Percentiles rank a stretch among this genome's conserved stretches.
phyloP scores from a whole-genome alignment of 2,113 vertebrate genomes.

The Lates calcarifer region DNA sequence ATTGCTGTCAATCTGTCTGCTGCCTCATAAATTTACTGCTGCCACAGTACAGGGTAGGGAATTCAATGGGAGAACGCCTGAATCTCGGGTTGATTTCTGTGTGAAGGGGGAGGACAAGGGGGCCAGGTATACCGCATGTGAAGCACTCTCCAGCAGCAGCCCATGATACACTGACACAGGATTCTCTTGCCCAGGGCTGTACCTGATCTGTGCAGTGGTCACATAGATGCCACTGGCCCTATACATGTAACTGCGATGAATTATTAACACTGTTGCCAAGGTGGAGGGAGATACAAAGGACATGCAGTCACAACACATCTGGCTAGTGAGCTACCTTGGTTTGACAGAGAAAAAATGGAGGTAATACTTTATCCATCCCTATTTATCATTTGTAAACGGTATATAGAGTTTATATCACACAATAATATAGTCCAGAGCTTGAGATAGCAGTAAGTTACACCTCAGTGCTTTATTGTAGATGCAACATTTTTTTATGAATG shows the following conservation, averaged over 20 bases:
- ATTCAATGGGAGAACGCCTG: constrained; percentile 47
- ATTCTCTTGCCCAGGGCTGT: constrained; percentile 51
- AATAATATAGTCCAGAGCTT: background rate
- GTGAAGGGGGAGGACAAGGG: background rate
- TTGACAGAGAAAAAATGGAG: background rate
- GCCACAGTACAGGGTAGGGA: constrained; percentile 39
- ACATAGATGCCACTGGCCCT: constrained; percentile 53
- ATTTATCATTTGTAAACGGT: background rate
- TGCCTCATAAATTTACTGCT: constrained; percentile 59
- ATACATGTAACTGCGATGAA: constrained; percentile 55
- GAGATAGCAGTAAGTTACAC: background rate
- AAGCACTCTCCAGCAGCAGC: constrained; percentile 22
- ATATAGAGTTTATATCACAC: background rate
- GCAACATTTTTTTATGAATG: background rate
- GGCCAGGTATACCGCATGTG: constrained; percentile 5
- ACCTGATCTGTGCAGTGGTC: constrained; percentile 63
- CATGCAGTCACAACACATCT: constrained; percentile 46
- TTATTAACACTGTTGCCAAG: constrained; percentile 68
- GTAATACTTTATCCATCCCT: background rate
- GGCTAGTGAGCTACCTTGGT: constrained; percentile 5
- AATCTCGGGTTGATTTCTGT: constrained; percentile 28
- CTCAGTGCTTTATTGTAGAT: background rate
- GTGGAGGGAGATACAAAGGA: constrained; percentile 32
- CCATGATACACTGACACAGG: constrained; percentile 38
- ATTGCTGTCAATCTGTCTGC: constrained; percentile 67